Evolutionary conservation across 1,140 invertebrate genomes (phyloP).

Genomic region (Drosophila bipectinata): DNA sequence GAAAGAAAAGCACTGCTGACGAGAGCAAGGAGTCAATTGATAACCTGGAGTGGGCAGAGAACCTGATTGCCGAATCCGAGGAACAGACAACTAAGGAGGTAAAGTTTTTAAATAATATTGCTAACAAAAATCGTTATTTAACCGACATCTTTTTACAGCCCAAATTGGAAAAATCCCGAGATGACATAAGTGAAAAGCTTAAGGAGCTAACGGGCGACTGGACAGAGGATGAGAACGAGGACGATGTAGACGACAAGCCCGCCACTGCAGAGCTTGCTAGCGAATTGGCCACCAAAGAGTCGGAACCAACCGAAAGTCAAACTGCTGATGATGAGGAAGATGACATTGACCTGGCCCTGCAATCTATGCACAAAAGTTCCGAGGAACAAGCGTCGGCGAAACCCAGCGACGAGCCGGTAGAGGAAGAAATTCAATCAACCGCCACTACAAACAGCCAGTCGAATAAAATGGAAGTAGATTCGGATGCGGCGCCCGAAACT

Average conservation of each 20-base stretch:
- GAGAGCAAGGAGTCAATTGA: slow-evolving; percentile 78
- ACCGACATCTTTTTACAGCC: slow-evolving; percentile 27
- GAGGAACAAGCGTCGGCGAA: slow-evolving; percentile 27
- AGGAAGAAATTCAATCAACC: slow-evolving; percentile 2
- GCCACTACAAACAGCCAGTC: slow-evolving; percentile 9
- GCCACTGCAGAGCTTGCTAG: slow-evolving; percentile 35
- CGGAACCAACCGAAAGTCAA: not conserved
- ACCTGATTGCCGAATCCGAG: slow-evolving; percentile 71
- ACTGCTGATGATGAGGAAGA: slow-evolving; percentile 59
- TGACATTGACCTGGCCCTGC: slow-evolving; percentile 71
- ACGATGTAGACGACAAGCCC: slow-evolving; percentile 48
- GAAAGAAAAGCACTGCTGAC: slow-evolving; percentile 61
- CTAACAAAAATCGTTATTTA: not conserved
- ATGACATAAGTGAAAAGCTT: slow-evolving; percentile 77
- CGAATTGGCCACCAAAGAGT: slow-evolving; percentile 28
- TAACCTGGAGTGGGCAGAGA: slow-evolving; percentile 80
- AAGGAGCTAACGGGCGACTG: slow-evolving; percentile 82
- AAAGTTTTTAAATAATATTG: slow-evolving; percentile 1
- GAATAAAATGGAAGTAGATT: slow-evolving; percentile 27
- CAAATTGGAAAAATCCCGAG: slow-evolving; percentile 64
- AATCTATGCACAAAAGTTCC: slow-evolving; percentile 67
- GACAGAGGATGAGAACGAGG: slow-evolving; percentile 81
- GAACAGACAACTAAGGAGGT: slow-evolving; percentile 72
- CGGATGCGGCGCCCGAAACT: not conserved
- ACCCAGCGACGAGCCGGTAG: not conserved